Evolutionary conservation across 2,113 vertebrate species (phyloP).

Genomic region (Trinectes maculatus): DNA sequence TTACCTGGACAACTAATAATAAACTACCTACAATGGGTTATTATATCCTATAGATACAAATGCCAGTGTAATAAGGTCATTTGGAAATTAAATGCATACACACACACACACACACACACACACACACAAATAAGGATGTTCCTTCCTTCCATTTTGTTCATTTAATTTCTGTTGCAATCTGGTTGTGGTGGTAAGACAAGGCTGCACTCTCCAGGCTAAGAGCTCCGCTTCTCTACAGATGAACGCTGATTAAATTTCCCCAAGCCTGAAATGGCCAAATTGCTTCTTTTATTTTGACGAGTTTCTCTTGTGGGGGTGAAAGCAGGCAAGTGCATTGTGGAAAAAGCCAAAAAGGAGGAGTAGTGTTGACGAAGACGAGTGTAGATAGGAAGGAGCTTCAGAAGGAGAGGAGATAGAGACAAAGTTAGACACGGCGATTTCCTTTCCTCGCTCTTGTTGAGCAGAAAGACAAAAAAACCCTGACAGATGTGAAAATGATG

Average conservation of each 20-base stretch:
- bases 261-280: conserved; percentile 19
- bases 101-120: no score
- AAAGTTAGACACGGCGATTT: conserved; percentile 31
- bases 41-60: no score
- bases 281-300: conserved; percentile 32
- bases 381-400: no score
- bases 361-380: conserved; percentile 3
- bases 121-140: neutral
- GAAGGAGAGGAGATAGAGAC: neutral
- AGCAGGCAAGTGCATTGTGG: conserved; percentile 9
- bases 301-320: conserved; percentile 25
- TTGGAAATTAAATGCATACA: no score
- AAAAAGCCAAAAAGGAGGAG: conserved; percentile 3
- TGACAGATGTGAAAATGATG: conserved; percentile 37
- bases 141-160: neutral
- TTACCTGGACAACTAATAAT: no score
- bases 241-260: conserved; percentile 45
- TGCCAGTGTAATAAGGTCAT: no score
- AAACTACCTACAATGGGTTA: no score
- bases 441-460: conserved; percentile 12
- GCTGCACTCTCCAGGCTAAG: neutral
- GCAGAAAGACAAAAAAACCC: conserved; percentile 8
- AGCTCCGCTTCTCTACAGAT: neutral
- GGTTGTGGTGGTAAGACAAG: neutral
- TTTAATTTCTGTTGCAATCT: neutral